phyloP scores from a whole-genome alignment of 2,113 vertebrate genomes.

The Alligator mississippiensis region DNA sequence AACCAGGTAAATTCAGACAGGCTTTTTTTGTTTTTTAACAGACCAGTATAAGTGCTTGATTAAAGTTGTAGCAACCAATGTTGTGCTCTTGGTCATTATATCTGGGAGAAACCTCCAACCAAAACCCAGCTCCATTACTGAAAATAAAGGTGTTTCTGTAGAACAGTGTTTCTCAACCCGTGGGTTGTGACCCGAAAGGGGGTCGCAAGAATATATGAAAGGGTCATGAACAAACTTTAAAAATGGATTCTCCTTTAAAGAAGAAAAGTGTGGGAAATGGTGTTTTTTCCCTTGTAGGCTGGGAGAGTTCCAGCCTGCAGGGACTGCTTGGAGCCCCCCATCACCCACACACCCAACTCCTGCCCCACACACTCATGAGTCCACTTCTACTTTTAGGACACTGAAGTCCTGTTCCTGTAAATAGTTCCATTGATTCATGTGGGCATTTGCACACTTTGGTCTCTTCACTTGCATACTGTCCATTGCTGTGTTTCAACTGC shows the following conservation, averaged over 20 bases:
- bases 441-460: accelerated
- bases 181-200: too few species aligned
- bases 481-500: background rate
- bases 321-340: too few species aligned
- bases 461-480: background rate
- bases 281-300: too few species aligned
- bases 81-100: background rate
- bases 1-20: conserved; percentile 36
- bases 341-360: too few species aligned
- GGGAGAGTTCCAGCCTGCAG: too few species aligned
- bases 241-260: too few species aligned
- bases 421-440: background rate
- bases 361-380: background rate
- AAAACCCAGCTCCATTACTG: background rate
- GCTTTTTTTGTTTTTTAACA: conserved; percentile 1
- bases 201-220: too few species aligned
- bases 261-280: too few species aligned
- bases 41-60: conserved; percentile 33
- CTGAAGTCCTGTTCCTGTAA: accelerated
- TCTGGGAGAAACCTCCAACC: background rate
- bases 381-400: background rate
- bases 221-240: too few species aligned
- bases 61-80: background rate
- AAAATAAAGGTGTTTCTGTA: too few species aligned
- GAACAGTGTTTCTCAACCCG: too few species aligned